Base-by-base conservation (phyloP, 2,113 vertebrate genomes). In the Xiphophorus hellerii region DNA sequence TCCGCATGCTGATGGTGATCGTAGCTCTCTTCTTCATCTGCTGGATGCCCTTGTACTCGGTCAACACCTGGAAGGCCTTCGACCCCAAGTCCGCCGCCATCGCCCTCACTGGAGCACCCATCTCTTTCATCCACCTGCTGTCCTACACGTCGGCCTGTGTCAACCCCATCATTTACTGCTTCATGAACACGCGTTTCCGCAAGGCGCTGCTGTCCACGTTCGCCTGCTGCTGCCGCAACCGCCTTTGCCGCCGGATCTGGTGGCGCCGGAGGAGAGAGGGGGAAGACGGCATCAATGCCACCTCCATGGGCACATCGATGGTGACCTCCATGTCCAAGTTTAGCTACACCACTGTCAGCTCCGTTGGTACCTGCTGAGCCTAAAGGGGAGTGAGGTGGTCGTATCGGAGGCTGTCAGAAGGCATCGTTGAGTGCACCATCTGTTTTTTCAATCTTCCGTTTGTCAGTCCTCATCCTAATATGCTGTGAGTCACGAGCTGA, bases 121-220 rank as follows among this genome's bases (percentile, higher is more conserved):
- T 99, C 81, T 98, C 97, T 74, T 98, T 99, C 92, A 98, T 98
- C 91, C 97, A 99, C 90, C 91, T 99, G 84, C 93, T 99, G 62
- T 96, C 94, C 65, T 98, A 98, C 80, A 92, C 90, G 44, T 98
- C 97, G 0, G 94, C 96, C 74, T 97, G 97, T 0, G 91, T 97
- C 91, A 99, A 98, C 90, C 97, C 98, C 37, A 87, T 99, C 72
- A 95, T 99, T 88, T 99, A 99, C 94, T 99, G 98, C 94, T 98
- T 99, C 93, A 99, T 98, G 97, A 98, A 99, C 94, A 97, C 92
- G 5, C 96, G 97, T 20, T 99, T 98, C 90, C 96, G 97, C 39
- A 94, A 95, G 66, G 96, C 97, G 27, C 94, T 96, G 28, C 76
- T 94, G 22, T 88, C 93, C 83, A 96, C 96, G 0, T 97, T 96